Evolutionary conservation across 2,888 invertebrate genomes (phyloP), one percentile per base, ranked within the genome.

Genomic region (Eumacrocentrus americanus): DNA sequence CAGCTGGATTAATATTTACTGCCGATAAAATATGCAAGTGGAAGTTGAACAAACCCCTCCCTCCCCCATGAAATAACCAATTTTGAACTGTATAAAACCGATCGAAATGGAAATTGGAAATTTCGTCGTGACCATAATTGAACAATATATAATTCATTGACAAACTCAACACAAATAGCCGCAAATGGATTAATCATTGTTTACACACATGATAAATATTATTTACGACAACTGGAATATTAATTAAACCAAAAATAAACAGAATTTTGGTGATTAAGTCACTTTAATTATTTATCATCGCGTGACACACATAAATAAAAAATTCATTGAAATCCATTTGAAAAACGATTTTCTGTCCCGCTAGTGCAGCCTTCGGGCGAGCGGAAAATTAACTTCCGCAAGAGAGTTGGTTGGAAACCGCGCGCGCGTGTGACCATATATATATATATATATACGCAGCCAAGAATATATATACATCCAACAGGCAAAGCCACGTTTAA

Each of bases 341-440:
- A 54, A 54, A 14, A 7, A 20, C 5, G 7, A 22, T 23, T 44
- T 22, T 40, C n/a, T 16, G 25, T 5, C 11, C 11, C 5, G 12
- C 9, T 20, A 38, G 11, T 14, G 35, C 5, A 1, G 20, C n/a
- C 12, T 20, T 18, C 38, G 40, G 37, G 3, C 23, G 47, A 47
- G 23, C 35, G 25, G 50, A 50, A 60, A 56, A 60, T 56, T 60
- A 60, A 60, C 60, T 55, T 35, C 48, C 16, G 38, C 40, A 14
- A 56, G 47, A n/a, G n/a, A 52, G 48, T 47, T 48, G 25, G 37
- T 48, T 51, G 14, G 12, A 25, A 44, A 58, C 47, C 42, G 29
- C 23, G 44, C 18, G n/a, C n/a, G n/a, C 7, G 14, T 16, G 16
- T 14, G 37, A 40, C 3, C 23, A 54, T 42, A 42, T 6, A 54